These are phyloP conservation scores for Ctenodactylus gundi DNA, from an alignment of 2,113 vertebrate species.

Conservation along the genomic window DNA sequence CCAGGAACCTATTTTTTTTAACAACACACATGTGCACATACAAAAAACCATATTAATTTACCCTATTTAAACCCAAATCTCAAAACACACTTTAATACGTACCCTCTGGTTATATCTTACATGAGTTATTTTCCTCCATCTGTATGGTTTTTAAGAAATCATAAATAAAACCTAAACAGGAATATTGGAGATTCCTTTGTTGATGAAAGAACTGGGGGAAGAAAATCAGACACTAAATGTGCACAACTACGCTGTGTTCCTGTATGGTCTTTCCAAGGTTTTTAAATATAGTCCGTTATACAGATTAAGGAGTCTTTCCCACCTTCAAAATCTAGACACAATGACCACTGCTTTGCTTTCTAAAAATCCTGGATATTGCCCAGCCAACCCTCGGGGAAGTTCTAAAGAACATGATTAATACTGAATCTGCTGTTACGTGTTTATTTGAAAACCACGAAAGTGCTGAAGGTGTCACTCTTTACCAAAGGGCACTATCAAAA, in stretches of 20 bases:
- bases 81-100: constrained; percentile 78
- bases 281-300: background rate
- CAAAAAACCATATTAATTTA: constrained; percentile 79
- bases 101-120: constrained; percentile 76
- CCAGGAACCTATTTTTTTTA: constrained; percentile 80
- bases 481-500: background rate
- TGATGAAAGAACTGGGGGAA: background rate
- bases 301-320: background rate
- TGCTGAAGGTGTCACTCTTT: background rate
- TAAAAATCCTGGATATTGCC: background rate
- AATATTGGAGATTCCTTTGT: background rate
- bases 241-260: background rate
- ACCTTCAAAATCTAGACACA: background rate
- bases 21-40: constrained; percentile 63
- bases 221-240: background rate
- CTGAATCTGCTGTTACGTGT: background rate
- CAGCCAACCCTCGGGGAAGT: background rate
- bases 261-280: background rate
- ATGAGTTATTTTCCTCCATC: constrained; percentile 50
- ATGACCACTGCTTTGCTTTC: background rate
- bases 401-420: background rate
- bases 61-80: constrained; percentile 83
- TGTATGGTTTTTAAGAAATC: constrained; percentile 27
- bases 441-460: background rate
- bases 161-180: constrained; percentile 67